Conservation (phyloP, 64 coral and sea anemone species). For the Orbicella faveolata region DNA sequence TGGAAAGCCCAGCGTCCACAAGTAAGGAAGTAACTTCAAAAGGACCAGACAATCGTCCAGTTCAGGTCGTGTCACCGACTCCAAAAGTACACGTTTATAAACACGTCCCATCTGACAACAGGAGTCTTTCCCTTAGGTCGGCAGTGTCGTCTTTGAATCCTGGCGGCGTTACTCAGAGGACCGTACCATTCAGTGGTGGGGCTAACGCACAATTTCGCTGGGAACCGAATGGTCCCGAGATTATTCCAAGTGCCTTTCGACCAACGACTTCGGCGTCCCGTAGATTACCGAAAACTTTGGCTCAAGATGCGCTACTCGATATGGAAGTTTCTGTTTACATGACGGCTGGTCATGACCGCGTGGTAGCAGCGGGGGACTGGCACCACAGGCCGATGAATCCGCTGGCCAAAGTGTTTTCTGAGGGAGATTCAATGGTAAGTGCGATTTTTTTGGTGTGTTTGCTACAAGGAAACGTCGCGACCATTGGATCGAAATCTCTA, state of each 20-base stretch:
- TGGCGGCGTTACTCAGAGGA: background rate
- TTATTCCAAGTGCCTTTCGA: background rate
- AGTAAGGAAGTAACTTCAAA: background rate
- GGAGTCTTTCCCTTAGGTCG: slow-evolving; percentile 6
- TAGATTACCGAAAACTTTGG: background rate
- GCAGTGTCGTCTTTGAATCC: background rate
- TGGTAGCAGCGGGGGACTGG: background rate
- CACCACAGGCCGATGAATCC: slow-evolving; percentile 4
- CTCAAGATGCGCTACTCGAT: slow-evolving; percentile 12
- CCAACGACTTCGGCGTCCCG: background rate
- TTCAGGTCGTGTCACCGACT: background rate
- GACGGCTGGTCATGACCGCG: background rate
- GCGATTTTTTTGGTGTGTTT: too few species aligned
- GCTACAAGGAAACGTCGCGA: background rate
- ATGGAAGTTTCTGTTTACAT: slow-evolving; percentile 26
- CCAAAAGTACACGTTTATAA: background rate
- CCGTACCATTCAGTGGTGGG: background rate
- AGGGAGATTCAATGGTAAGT: slow-evolving; percentile 40
- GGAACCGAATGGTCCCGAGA: background rate
- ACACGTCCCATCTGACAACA: background rate
- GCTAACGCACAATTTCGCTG: background rate
- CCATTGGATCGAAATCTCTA: background rate
- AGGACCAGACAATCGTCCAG: background rate
- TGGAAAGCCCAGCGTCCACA: background rate
- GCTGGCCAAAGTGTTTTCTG: background rate